Conservation (phyloP, 2,888 invertebrate species). For the Empis stercorea region DNA sequence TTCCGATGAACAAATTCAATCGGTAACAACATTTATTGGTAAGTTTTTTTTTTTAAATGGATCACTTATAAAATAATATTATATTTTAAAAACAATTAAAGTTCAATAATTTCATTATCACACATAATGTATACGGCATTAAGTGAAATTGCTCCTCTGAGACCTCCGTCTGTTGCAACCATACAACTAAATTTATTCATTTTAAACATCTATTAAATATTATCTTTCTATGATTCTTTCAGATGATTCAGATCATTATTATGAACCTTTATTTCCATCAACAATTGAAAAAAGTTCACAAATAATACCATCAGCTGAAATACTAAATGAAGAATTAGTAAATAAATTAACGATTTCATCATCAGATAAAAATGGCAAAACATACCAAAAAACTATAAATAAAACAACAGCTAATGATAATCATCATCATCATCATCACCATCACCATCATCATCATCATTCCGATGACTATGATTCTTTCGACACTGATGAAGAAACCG, state of each 20-base stretch:
- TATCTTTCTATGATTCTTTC: constrained; percentile 17
- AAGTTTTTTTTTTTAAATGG: too few species aligned
- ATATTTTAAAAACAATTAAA: too few species aligned
- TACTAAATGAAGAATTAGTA: not conserved
- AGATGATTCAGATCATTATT: constrained; percentile 60
- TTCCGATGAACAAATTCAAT: constrained; percentile 8
- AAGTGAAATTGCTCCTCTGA: too few species aligned
- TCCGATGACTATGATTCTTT: constrained; percentile 59
- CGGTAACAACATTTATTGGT: constrained; percentile 15
- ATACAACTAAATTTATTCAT: too few species aligned
- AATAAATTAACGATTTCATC: too few species aligned
- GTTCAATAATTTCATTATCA: too few species aligned
- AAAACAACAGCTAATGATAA: constrained; percentile 8
- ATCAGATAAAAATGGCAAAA: not conserved
- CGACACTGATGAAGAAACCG: constrained; percentile 47
- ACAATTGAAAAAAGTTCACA: not conserved
- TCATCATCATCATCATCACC: not conserved
- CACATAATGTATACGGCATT: too few species aligned
- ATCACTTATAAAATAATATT: too few species aligned
- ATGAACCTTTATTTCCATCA: constrained; percentile 46
- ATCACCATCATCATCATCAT: constrained; percentile 16
- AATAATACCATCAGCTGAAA: not conserved
- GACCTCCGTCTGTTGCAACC: too few species aligned
- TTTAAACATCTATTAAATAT: not conserved
- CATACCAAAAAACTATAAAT: not conserved